Base-by-base conservation (phyloP, 2,113 vertebrate genomes). In the Cavia aperea region DNA sequence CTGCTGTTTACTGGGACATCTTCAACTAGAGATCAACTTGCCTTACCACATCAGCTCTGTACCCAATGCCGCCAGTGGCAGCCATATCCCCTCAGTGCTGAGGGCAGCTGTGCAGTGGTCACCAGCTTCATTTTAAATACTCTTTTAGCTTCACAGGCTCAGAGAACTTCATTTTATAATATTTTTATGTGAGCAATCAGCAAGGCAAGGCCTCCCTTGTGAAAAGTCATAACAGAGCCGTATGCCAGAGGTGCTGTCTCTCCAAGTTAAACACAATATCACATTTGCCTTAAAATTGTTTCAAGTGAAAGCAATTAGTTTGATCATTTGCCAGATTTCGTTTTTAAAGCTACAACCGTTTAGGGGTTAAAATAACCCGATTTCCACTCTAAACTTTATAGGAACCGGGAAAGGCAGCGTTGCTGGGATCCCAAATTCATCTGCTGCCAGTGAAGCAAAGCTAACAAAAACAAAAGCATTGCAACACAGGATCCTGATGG, bases 241-340 rank as follows among this genome's bases (percentile, higher is more conserved):
- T 5, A 91, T 90, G 97, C 95, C 62, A 58, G 93, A 91, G 91
- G 90, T 63, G 49, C 94, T 29, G 78, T 75, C 95, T 95, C 96
- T 97, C 97, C 96, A 96, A 96, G 96, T 89, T 86, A 95, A 97
- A 96, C 89, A 95, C 73, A 93, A 58, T 66, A 93, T 97, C 95
- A 86, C 93, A 51, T 96, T 85, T 94, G 89, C 95, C 96, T 95
- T 93, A 92, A 58, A 92, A 86, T 91, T 96, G 91, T 77, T 96
- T 94, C 93, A 95, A 97, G 96, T 94, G 94, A 97, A 97, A 96
- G 94, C 93, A 95, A 90, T 96, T 94, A 15, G 90, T 90, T 66
- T 79, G 46, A 63, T 93, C 91, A 81, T 94, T 85, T 86, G 81
- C 95, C 97, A 97, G 94, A 87, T 91, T 96, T 96, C 78, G 90